Conservation (phyloP, 2,888 invertebrate species). For the Caenorhabditis macrosperma region DNA sequence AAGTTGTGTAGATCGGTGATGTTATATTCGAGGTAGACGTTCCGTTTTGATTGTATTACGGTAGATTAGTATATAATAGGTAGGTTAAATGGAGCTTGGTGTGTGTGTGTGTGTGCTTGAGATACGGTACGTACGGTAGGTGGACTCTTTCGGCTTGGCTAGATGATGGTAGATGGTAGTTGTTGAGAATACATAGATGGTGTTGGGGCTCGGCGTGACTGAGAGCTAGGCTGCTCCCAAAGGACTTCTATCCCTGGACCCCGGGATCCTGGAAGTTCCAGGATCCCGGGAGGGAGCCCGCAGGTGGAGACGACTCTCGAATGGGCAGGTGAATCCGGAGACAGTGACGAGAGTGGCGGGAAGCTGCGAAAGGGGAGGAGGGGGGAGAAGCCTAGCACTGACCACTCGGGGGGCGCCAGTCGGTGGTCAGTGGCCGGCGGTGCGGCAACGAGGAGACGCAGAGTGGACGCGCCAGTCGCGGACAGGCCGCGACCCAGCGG, state of each 20-base stretch:
- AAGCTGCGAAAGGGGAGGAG: too few species aligned
- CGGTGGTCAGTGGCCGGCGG: constrained; percentile 23
- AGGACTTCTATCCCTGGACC: too few species aligned
- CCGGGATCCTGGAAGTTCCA: too few species aligned
- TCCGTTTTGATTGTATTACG: not conserved
- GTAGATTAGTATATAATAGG: too few species aligned
- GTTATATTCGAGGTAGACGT: not conserved
- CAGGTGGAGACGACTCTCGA: not conserved
- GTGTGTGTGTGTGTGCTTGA: too few species aligned
- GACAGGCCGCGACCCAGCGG: constrained; percentile 43
- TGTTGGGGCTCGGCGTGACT: too few species aligned
- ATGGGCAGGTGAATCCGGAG: not conserved
- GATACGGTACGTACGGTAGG: too few species aligned
- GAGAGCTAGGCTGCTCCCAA: too few species aligned
- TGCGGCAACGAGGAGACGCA: too few species aligned
- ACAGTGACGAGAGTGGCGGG: not conserved
- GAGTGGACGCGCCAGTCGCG: constrained; percentile 51
- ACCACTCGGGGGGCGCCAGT: constrained; percentile 36
- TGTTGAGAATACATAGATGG: too few species aligned
- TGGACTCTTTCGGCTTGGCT: not conserved
- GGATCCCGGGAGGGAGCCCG: not conserved
- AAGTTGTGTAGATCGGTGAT: not conserved
- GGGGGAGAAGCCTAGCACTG: constrained; percentile 5
- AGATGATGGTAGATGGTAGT: not conserved
- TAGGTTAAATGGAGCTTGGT: too few species aligned